Conservation (phyloP, 2,113 vertebrate species). For the Pogona vitticeps region DNA sequence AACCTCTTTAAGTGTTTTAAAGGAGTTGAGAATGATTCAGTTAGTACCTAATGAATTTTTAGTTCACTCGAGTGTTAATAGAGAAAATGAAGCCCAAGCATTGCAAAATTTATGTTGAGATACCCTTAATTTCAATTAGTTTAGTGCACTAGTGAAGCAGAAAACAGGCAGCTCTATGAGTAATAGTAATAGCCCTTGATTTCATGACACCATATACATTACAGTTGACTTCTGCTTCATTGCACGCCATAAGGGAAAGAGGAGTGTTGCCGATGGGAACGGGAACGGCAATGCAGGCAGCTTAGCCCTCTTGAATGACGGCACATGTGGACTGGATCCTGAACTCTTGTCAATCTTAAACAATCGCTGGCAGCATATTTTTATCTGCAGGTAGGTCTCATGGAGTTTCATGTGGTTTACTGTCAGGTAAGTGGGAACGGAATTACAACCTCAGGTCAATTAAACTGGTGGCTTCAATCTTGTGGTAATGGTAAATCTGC, state of each 20-base stretch:
- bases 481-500: too few relatives aligned
- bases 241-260: slow-evolving; percentile 24
- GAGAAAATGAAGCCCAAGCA: slow-evolving; percentile 49
- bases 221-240: slow-evolving; percentile 42
- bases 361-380: not conserved
- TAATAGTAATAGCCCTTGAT: slow-evolving; percentile 49
- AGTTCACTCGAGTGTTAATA: slow-evolving; percentile 60
- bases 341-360: not conserved
- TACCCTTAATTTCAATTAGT: slow-evolving; percentile 60
- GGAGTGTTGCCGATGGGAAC: not conserved
- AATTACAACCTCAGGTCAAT: not conserved
- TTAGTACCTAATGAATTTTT: slow-evolving; percentile 57
- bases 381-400: not conserved
- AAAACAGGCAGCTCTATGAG: slow-evolving; percentile 52
- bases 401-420: not conserved
- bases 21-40: slow-evolving; percentile 43
- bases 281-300: slow-evolving; percentile 8
- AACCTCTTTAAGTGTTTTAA: slow-evolving; percentile 40
- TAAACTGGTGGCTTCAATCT: not conserved
- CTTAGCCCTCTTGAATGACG: not conserved
- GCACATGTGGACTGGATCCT: not conserved
- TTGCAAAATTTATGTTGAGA: slow-evolving; percentile 62
- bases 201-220: slow-evolving; percentile 39
- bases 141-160: slow-evolving; percentile 55
- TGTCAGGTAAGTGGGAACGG: not conserved